Evolutionary conservation across 53 echinoderm and acorn worm species (phyloP), one percentile per base, ranked within the genome.

Genomic region (Astropecten irregularis): DNA sequence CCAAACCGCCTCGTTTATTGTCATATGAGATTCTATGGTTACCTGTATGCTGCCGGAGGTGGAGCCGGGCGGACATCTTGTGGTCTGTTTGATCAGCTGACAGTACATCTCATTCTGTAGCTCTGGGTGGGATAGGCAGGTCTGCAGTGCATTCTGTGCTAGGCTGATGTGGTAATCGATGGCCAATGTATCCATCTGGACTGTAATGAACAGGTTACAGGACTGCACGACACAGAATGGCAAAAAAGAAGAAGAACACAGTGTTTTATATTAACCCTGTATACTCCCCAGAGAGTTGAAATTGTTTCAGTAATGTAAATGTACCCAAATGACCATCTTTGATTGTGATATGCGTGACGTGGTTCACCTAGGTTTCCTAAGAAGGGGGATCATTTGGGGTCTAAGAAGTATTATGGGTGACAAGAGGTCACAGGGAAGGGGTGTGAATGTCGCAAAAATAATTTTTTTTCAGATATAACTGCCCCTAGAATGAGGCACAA

Each of bases 71-170:
- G 69, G 69, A 32, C 69, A 69, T 30, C 84, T 57, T 27, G 84
- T 96, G 22, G 96, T 96, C 82, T 96, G 96, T 72, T 96, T 96
- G 69, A 96, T 93, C 63, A 96, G 91, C 58, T 96, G 96, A 86
- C 96, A 93, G 66, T 96, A 96, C 76, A 96, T 93, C 49, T 96
- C 96, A 58, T 93, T 96, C 83, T 93, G 93, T 1, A 96, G 87
- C 49, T 90, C 96, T 18, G 93, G 88, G 51, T 96, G 96, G 31
- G 96, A 89, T 23, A 96, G 89, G 73, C 96, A 93, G 35, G 91
- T 93, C 70, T 96, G 96, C 56, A 96, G 66, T 53, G 93, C 93
- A 93, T 93, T 96, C 89, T 96, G 96, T 64, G 93, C 96, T 57
- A 96, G 83, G 63, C 86, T 96, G 37, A 96, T 93, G 76, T 96